These are phyloP conservation scores for Pollenia angustigena DNA, from an alignment of 2,888 invertebrate species.

Conservation along the genomic window DNA sequence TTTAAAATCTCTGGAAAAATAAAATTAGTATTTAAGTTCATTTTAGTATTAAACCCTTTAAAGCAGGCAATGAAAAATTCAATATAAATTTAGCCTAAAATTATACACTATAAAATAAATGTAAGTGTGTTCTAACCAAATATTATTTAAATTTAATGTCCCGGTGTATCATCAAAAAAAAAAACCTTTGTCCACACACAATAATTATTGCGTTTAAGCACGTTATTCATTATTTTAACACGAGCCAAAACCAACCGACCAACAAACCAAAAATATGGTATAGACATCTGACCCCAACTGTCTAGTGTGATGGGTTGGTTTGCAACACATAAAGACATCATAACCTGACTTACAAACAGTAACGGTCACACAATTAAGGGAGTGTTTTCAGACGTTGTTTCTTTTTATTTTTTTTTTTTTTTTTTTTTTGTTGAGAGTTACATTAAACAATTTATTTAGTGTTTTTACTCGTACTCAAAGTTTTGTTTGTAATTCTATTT, in stretches of 20 bases:
- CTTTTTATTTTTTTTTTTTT: neutral
- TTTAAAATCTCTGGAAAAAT: neutral
- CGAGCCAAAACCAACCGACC: no score
- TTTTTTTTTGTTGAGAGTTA: neutral
- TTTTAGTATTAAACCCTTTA: neutral
- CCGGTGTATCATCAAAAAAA: slow-evolving; percentile 6
- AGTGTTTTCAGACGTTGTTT: slow-evolving; percentile 19
- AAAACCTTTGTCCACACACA: slow-evolving; percentile 6
- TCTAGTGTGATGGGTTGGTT: neutral
- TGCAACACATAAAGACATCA: slow-evolving; percentile 8
- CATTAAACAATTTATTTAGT: slow-evolving; percentile 51
- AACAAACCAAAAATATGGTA: slow-evolving; percentile 12
- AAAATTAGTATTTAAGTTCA: neutral
- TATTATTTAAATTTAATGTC: slow-evolving; percentile 49
- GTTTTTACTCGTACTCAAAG: slow-evolving; percentile 29
- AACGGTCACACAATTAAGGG: slow-evolving; percentile 45
- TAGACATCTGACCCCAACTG: neutral
- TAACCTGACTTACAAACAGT: slow-evolving; percentile 5
- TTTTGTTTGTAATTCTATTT: slow-evolving; percentile 7
- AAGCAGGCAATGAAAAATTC: neutral
- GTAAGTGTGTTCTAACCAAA: neutral
- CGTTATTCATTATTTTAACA: slow-evolving; percentile 41
- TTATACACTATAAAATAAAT: slow-evolving; percentile 21
- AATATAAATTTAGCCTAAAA: slow-evolving; percentile 26
- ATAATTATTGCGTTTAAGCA: slow-evolving; percentile 56